A percentile compares a stretch with the other conserved stretches of the same genome.
Conservation (phyloP, 2,797 vertebrate species). For the Typhlichthys subterraneus region DNA sequence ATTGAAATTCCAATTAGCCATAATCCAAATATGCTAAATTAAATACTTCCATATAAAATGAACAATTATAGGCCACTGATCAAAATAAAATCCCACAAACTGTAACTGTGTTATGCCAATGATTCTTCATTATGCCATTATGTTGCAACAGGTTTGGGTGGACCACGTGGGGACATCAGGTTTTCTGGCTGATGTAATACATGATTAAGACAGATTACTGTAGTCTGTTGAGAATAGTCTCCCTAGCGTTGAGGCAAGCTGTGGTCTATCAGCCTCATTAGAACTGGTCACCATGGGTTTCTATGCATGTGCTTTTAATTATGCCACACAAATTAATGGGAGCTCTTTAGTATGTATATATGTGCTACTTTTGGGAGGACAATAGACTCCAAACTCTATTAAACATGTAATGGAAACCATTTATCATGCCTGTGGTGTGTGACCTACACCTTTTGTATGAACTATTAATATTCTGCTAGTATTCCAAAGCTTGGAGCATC, state of each 20-base stretch:
- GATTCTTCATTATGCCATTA: too few relatives aligned
- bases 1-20: too few relatives aligned
- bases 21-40: too few relatives aligned
- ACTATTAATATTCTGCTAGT: conserved; percentile 62
- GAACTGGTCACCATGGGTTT: conserved; percentile 53
- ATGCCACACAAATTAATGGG: conserved; percentile 61
- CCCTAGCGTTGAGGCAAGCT: conserved; percentile 34
- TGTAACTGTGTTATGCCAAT: too few relatives aligned
- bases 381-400: conserved; percentile 69
- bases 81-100: too few relatives aligned
- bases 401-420: conserved; percentile 73
- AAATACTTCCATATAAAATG: too few relatives aligned
- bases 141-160: too few relatives aligned
- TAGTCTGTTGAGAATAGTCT: conserved; percentile 47
- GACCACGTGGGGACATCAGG: too few relatives aligned
- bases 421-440: conserved; percentile 71
- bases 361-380: conserved; percentile 34
- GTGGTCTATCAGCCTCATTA: conserved; percentile 56
- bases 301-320: conserved; percentile 71
- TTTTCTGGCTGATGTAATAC: conserved; percentile 50
- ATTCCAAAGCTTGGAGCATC: conserved; percentile 33
- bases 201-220: conserved; percentile 68
- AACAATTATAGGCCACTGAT: too few relatives aligned
- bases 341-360: conserved; percentile 48
- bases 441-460: conserved; percentile 64